These are phyloP conservation scores for Prosapia bicincta DNA, from an alignment of 2,888 invertebrate species.

Conservation along the genomic window DNA sequence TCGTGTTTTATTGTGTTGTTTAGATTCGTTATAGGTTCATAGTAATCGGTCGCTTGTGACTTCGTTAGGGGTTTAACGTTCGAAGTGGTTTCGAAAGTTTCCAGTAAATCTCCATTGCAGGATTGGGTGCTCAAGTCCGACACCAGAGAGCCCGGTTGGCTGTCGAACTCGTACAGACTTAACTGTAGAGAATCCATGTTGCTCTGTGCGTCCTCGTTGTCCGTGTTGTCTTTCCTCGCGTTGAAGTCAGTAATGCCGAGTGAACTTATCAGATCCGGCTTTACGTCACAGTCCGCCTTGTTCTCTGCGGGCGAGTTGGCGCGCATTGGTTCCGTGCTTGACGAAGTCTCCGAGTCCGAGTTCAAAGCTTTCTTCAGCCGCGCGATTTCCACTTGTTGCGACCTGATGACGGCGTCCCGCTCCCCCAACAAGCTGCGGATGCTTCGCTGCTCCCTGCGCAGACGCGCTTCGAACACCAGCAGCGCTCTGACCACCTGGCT, in stretches of 20 bases:
- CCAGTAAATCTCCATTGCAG: conserved; percentile 34
- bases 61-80: background rate
- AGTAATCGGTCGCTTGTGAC: background rate
- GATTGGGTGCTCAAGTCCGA: conserved; percentile 34
- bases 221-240: background rate
- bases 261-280: conserved; percentile 47
- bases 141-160: conserved; percentile 31
- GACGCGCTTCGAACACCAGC: conserved; percentile 65
- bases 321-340: background rate
- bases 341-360: background rate
- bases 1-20: background rate
- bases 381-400: conserved; percentile 65
- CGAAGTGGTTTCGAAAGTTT: background rate
- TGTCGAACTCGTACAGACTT: conserved; percentile 29
- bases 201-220: conserved; percentile 16
- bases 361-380: conserved; percentile 50
- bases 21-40: background rate
- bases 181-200: conserved; percentile 18
- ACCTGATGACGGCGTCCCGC: conserved; percentile 67
- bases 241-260: conserved; percentile 48
- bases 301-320: background rate
- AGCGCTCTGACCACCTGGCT: conserved; percentile 66
- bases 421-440: conserved; percentile 64
- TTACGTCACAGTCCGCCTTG: conserved; percentile 48
- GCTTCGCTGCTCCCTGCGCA: conserved; percentile 68